Conservation (phyloP, 2,113 vertebrate species). For the Podarcis raffonei region DNA sequence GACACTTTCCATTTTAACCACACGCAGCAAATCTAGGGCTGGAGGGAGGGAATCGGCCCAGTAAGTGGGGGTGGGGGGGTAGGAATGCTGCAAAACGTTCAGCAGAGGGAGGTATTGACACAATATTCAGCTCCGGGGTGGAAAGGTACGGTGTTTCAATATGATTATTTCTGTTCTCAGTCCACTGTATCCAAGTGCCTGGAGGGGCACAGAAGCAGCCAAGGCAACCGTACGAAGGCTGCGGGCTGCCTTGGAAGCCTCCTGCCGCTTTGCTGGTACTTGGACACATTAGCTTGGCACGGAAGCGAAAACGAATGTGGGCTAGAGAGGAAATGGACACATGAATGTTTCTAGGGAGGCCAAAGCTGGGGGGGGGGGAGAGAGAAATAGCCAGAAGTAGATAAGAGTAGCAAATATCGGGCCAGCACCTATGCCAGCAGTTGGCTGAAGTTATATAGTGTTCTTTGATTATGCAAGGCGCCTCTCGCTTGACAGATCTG, state of each 20-base stretch:
- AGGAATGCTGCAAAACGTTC: conserved; percentile 64
- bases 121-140: conserved; percentile 50
- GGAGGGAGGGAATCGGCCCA: not conserved
- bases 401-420: conserved; percentile 53
- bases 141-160: conserved; percentile 20
- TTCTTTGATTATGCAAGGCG: conserved; percentile 68
- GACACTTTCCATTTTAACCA: not conserved
- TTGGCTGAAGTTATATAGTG: conserved; percentile 63
- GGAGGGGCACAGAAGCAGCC: not conserved
- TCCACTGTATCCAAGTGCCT: not conserved
- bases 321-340: conserved; percentile 40
- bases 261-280: conserved; percentile 30
- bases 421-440: conserved; percentile 20
- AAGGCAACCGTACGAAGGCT: not conserved
- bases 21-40: not conserved
- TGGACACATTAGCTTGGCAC: conserved; percentile 21
- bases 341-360: conserved; percentile 54
- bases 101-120: conserved; percentile 78
- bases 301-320: not conserved
- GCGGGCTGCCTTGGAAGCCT: conserved; percentile 20
- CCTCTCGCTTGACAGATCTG: conserved; percentile 38
- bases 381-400: conserved; percentile 37
- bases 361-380: not conserved
- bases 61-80: conserved; percentile 29
- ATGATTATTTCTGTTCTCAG: conserved; percentile 10